These are phyloP conservation scores for Colostygia pectinataria DNA, from an alignment of 2,888 invertebrate genomes.

Conservation along the genomic window DNA sequence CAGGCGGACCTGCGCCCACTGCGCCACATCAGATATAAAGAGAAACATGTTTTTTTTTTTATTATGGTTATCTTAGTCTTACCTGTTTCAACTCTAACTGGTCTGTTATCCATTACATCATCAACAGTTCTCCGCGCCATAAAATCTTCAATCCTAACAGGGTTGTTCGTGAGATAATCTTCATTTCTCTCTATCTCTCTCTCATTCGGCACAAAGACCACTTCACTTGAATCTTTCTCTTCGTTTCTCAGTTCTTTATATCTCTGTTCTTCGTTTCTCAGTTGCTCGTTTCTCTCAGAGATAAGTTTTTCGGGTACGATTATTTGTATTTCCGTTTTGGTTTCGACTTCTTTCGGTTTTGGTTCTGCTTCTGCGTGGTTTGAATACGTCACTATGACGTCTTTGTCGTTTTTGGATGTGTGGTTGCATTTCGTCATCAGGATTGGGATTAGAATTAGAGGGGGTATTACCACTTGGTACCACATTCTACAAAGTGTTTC, in stretches of 20 bases:
- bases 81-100: constrained; percentile 42
- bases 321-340: constrained; percentile 6
- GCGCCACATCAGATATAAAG: no score
- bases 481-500: constrained; percentile 13
- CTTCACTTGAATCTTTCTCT: constrained; percentile 33
- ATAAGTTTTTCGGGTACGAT: constrained; percentile 3
- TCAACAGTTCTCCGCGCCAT: constrained; percentile 35
- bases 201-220: constrained; percentile 61
- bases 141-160: constrained; percentile 36
- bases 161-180: constrained; percentile 25
- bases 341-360: neutral
- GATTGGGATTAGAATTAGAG: constrained; percentile 25
- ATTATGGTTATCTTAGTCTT: no score
- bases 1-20: no score
- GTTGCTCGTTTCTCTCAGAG: neutral
- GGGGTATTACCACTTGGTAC: constrained; percentile 24
- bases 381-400: constrained; percentile 48
- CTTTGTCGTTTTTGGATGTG: constrained; percentile 40
- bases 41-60: no score
- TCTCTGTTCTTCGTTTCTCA: neutral
- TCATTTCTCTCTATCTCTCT: constrained; percentile 32
- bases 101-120: constrained; percentile 40
- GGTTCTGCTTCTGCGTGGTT: constrained; percentile 48
- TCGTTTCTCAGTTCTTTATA: neutral
- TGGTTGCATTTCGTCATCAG: constrained; percentile 28